phyloP scores from a whole-genome alignment of 2,888 invertebrate species.

The Apantesis nais region DNA sequence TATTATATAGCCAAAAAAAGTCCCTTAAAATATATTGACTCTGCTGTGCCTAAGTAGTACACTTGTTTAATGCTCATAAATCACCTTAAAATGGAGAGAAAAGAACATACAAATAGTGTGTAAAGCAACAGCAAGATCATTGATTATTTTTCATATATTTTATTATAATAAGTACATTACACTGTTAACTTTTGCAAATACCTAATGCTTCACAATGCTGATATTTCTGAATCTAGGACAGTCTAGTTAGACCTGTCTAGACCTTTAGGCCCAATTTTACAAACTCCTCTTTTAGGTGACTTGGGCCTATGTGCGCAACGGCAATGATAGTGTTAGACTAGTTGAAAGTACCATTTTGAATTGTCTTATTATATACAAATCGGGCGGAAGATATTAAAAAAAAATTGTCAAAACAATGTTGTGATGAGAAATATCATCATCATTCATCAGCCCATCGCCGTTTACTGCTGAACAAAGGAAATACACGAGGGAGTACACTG shows the following conservation, averaged over 20 bases:
- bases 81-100: neutral
- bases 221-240: constrained; percentile 57
- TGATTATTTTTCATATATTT: too few relatives aligned
- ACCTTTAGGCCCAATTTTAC: constrained; percentile 70
- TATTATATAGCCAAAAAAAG: too few relatives aligned
- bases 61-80: too few relatives aligned
- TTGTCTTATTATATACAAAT: neutral
- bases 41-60: too few relatives aligned
- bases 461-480: too few relatives aligned
- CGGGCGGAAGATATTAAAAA: neutral
- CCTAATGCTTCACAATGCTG: constrained; percentile 43
- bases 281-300: constrained; percentile 77
- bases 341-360: constrained; percentile 73
- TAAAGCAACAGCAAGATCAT: too few relatives aligned
- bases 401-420: neutral
- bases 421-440: neutral
- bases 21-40: neutral
- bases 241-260: constrained; percentile 58
- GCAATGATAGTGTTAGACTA: constrained; percentile 66
- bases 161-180: neutral
- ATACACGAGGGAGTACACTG: too few relatives aligned
- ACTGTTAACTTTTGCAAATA: neutral
- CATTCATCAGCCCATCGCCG: too few relatives aligned
- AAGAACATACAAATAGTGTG: neutral
- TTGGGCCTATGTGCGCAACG: constrained; percentile 69